Percentiles rank a stretch among this genome's conserved stretches.
Evolutionary conservation across 1,140 invertebrate species (phyloP).

Genomic region (Drosophila sproati): DNA sequence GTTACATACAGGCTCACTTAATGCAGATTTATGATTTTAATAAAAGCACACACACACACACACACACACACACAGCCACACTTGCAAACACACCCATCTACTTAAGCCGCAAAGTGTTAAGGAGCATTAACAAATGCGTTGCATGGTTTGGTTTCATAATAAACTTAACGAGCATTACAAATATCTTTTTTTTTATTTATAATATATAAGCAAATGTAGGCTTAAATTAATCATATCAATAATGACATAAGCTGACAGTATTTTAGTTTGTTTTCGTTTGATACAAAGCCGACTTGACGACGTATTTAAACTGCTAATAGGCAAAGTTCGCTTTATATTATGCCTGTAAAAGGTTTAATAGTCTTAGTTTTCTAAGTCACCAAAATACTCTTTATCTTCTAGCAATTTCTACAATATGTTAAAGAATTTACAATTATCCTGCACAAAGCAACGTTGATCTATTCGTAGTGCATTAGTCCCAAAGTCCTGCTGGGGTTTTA

Average conservation of each 20-base stretch:
- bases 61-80: not conserved
- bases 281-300: no score
- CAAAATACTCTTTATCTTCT: no score
- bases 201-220: no score
- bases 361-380: no score
- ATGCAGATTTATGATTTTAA: constrained; percentile 82
- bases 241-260: no score
- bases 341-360: no score
- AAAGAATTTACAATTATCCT: no score
- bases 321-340: no score
- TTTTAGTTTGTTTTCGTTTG: no score
- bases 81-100: not conserved
- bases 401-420: no score
- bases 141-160: not conserved
- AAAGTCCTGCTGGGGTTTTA: constrained; percentile 1
- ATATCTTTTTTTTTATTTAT: not conserved
- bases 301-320: no score
- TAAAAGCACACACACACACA: constrained; percentile 49
- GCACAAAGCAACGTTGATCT: not conserved
- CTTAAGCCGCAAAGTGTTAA: constrained; percentile 59
- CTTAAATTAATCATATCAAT: no score
- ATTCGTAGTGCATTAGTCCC: not conserved
- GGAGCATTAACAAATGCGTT: constrained; percentile 48
- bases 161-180: constrained; percentile 1
- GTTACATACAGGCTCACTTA: constrained; percentile 43